phyloP scores from a whole-genome alignment of 1,140 invertebrate genomes.

The Phthorimaea operculella region DNA sequence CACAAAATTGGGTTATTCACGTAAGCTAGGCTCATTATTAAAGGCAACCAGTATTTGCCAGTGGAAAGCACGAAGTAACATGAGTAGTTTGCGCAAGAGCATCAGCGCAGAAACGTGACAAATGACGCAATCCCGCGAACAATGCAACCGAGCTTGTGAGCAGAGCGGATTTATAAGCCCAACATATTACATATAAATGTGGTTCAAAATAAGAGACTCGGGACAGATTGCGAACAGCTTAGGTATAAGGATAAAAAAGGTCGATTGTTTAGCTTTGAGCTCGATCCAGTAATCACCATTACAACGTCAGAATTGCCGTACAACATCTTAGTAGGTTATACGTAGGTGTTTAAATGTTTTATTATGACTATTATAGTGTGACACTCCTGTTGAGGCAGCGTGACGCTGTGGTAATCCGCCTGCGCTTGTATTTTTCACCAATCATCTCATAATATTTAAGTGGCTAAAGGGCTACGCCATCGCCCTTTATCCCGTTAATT shows the following conservation, averaged over 20 bases:
- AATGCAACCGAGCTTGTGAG: slow-evolving; percentile 44
- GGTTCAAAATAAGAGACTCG: neutral
- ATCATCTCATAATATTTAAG: neutral
- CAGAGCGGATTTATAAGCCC: slow-evolving; percentile 10
- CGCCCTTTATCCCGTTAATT: slow-evolving; percentile 1
- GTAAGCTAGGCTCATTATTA: slow-evolving; percentile 29
- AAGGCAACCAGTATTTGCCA: slow-evolving; percentile 32
- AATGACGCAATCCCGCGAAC: slow-evolving; percentile 50
- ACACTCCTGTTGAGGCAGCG: too few relatives aligned
- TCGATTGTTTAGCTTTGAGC: neutral
- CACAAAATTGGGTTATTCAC: slow-evolving; percentile 18
- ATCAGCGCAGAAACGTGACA: slow-evolving; percentile 41
- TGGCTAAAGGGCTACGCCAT: neutral
- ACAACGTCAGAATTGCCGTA: too few relatives aligned
- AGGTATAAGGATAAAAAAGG: slow-evolving; percentile 1
- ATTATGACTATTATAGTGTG: too few relatives aligned
- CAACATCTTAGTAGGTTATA: too few relatives aligned
- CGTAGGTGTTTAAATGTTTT: too few relatives aligned
- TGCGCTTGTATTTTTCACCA: neutral
- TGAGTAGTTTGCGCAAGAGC: slow-evolving; percentile 37
- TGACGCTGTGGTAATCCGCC: too few relatives aligned
- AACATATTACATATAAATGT: neutral
- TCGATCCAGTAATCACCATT: too few relatives aligned
- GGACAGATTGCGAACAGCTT: neutral
- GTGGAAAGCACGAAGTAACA: slow-evolving; percentile 31